Evolutionary conservation across 2,113 vertebrate species (phyloP), one percentile per base, ranked within the genome.

Genomic region (pig (Sus scrofa)): DNA sequence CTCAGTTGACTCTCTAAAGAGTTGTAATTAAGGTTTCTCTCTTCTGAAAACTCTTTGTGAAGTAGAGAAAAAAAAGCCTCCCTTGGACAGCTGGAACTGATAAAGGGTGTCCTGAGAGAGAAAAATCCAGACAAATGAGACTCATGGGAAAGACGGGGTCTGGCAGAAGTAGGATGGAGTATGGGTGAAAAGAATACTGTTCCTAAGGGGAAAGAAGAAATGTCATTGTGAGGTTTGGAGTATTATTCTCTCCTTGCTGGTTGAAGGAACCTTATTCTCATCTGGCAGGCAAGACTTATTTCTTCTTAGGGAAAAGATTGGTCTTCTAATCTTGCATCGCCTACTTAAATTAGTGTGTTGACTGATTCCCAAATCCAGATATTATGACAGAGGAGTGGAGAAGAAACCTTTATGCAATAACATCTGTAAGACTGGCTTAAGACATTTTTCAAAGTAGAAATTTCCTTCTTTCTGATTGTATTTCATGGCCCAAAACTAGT

Each of bases 121-220:
- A 60, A 88, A 89, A 94, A 68, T n/a, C 68, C 91, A 96, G 96
- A 97, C 96, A 92, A 67, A 96, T n/a, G 54, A 83, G 52, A 87
- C 84, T 84, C 82, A 62, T 58, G 95, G 88, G 94, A 92, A 85
- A 92, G 18, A 24, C 22, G 58, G 37, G 52, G 9, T 91, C 90
- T 97, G 83, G 65, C 65, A 89, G 74, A 86, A 79, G 65, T 11
- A 79, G 32, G 50, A 14, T 79, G 39, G 79, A 56, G 3, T 30
- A 39, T 70, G 63, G 68, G 90, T 63, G 81, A 58, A 78, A 96
- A 85, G 34, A 96, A 92, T 67, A 83, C 54, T 71, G 24, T 79
- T 96, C 6, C 44, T 86, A 44, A 92, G 73, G 34, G 89, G 16
- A 86, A 27, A 96, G n/a, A 78, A 71, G 24, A 79, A 52, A 74